phyloP scores from a whole-genome alignment of 2,113 vertebrate genomes.

The Chinchilla lanigera region DNA sequence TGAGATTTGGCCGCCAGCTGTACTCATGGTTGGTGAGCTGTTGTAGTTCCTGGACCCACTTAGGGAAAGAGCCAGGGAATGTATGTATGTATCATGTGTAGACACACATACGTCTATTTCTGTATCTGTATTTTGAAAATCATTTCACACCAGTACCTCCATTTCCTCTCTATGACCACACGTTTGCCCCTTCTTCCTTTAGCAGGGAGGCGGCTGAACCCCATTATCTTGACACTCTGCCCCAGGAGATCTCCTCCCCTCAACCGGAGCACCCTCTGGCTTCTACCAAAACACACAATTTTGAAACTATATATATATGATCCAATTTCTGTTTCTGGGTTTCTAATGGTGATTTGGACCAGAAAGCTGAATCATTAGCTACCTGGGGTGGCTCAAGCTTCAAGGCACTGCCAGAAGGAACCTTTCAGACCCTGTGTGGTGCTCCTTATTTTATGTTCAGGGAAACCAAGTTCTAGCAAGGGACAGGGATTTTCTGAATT shows the following conservation, averaged over 20 bases:
- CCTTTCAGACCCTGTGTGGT: neutral
- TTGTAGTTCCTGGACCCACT: neutral
- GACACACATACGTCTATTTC: neutral
- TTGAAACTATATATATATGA: neutral
- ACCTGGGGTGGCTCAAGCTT: neutral
- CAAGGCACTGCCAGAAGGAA: neutral
- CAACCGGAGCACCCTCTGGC: neutral
- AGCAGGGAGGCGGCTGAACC: neutral
- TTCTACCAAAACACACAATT: neutral
- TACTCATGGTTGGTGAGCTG: neutral
- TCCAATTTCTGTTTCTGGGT: neutral
- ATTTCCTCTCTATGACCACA: neutral
- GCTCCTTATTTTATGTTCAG: neutral
- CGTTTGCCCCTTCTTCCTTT: no score
- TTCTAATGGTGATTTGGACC: neutral
- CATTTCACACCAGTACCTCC: neutral
- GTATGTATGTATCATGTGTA: fast-evolving
- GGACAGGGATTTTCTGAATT: neutral
- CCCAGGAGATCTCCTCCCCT: neutral
- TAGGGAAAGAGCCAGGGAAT: neutral
- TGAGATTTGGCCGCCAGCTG: neutral
- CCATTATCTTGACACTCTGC: neutral
- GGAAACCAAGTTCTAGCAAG: neutral
- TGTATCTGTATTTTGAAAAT: neutral
- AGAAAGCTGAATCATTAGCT: neutral